A percentile compares a stretch with the other conserved stretches of the same genome.
Conservation (phyloP, 2,797 vertebrate species). For the Emydoidea blandingii region DNA sequence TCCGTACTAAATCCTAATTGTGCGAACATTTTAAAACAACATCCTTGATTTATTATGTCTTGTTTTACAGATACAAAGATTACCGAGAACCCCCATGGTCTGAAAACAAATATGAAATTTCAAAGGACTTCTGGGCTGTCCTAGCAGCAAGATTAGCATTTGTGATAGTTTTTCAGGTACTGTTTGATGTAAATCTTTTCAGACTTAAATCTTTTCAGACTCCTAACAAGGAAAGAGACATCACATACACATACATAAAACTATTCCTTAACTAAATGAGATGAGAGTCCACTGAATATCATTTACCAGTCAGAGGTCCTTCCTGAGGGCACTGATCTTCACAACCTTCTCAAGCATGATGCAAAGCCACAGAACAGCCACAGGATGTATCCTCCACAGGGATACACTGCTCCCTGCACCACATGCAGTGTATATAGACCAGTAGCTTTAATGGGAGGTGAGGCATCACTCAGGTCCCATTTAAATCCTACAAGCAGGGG, state of each 20-base stretch:
- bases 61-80: constrained; percentile 88
- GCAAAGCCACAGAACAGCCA: background rate
- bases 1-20: background rate
- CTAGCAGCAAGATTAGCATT: constrained; percentile 94
- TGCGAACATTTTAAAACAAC: background rate
- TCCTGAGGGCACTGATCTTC: background rate
- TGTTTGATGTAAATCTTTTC: background rate
- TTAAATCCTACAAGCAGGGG: background rate
- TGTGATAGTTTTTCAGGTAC: constrained; percentile 96
- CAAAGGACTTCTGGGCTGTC: constrained; percentile 96
- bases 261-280: background rate
- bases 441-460: background rate
- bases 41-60: background rate
- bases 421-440: background rate
- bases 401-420: background rate
- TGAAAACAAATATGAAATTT: constrained; percentile 90
- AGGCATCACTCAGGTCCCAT: background rate
- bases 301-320: background rate
- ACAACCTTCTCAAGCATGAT: background rate
- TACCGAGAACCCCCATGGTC: constrained; percentile 95
- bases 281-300: background rate
- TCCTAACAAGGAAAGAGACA: background rate
- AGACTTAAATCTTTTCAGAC: background rate
- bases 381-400: background rate
- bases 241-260: fast-evolving